phyloP scores from a whole-genome alignment of 2,888 invertebrate species.

The Watsonalla cultraria region DNA sequence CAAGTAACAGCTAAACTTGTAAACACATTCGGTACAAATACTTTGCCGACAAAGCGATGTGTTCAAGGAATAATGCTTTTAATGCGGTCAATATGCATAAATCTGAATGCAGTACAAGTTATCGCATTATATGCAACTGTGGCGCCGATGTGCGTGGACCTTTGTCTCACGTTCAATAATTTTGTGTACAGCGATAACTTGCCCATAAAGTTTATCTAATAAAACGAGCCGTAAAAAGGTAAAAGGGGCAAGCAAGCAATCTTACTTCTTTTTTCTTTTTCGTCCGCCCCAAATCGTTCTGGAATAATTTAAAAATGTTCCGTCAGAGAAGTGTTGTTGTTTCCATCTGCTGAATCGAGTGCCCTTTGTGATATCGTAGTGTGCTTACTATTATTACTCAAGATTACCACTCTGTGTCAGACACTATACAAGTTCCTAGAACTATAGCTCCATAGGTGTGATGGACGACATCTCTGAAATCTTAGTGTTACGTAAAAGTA shows the following conservation, averaged over 20 bases:
- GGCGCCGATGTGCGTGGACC: conserved; percentile 51
- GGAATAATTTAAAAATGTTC: conserved; percentile 81
- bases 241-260: conserved; percentile 82
- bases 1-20: conserved; percentile 62
- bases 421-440: not conserved
- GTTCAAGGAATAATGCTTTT: conserved; percentile 58
- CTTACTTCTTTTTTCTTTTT: conserved; percentile 99
- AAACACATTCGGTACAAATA: conserved; percentile 40
- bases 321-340: conserved; percentile 43
- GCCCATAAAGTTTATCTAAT: conserved; percentile 65
- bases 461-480: not conserved
- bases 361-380: not conserved
- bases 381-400: not conserved
- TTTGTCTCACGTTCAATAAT: conserved; percentile 45
- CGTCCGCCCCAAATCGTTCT: conserved; percentile 96
- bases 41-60: conserved; percentile 71
- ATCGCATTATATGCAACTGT: conserved; percentile 56
- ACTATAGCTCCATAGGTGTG: not conserved
- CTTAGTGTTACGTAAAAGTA: not conserved
- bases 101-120: conserved; percentile 69
- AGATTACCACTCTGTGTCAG: not conserved
- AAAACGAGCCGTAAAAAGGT: conserved; percentile 76
- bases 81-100: conserved; percentile 67
- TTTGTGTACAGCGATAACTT: conserved; percentile 74
- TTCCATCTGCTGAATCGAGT: conserved; percentile 4